Conservation (phyloP, 2,888 invertebrate species). For the Dioctria rufipes region DNA sequence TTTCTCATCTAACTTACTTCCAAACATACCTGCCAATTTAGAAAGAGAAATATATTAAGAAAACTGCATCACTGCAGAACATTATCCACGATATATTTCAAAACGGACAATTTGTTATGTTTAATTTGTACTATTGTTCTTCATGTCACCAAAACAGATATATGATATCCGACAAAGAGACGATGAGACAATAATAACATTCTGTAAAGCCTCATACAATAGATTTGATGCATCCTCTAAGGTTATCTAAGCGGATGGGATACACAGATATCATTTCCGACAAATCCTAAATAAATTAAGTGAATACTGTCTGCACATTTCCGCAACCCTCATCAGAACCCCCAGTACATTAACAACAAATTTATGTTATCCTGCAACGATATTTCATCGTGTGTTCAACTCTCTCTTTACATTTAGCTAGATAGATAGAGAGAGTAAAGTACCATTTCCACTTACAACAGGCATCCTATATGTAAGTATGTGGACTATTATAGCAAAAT, state of each 20-base stretch:
- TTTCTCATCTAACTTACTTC: too few relatives aligned
- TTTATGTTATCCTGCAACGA: constrained; percentile 60
- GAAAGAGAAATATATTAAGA: too few relatives aligned
- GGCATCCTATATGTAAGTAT: not conserved
- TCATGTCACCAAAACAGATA: too few relatives aligned
- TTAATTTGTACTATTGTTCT: too few relatives aligned
- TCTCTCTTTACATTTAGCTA: constrained; percentile 32
- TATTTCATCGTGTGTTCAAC: constrained; percentile 55
- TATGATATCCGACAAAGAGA: too few relatives aligned
- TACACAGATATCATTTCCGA: constrained; percentile 56
- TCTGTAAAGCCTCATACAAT: constrained; percentile 33
- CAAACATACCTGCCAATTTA: too few relatives aligned
- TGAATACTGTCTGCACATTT: constrained; percentile 58
- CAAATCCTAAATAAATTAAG: constrained; percentile 60
- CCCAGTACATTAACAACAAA: constrained; percentile 60
- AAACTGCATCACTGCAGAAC: too few relatives aligned
- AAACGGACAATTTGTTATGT: too few relatives aligned
- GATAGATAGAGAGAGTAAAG: constrained; percentile 20
- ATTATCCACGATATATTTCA: too few relatives aligned
- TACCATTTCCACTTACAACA: constrained; percentile 55
- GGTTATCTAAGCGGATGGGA: constrained; percentile 53
- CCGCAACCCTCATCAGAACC: constrained; percentile 52
- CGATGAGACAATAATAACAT: too few relatives aligned
- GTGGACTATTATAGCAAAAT: not conserved
- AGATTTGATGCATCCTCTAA: constrained; percentile 52